Evolutionary conservation across 2,888 invertebrate species (phyloP).

Genomic region (Pseudeuparius sepicola): DNA sequence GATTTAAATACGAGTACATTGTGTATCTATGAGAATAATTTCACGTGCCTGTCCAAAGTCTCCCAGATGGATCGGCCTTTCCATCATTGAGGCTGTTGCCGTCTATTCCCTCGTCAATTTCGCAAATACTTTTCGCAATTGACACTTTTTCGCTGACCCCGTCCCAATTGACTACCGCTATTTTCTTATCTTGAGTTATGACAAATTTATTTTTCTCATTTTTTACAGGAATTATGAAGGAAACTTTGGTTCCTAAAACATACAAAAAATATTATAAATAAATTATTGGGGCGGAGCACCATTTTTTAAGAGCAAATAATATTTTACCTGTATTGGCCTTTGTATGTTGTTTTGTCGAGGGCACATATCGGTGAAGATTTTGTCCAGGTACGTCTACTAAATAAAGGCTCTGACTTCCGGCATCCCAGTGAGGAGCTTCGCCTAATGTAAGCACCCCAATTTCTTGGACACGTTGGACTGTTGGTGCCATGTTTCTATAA

Average conservation of each 20-base stretch:
- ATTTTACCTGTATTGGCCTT: slow-evolving; percentile 28
- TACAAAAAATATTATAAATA: no score
- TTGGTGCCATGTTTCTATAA: slow-evolving; percentile 26
- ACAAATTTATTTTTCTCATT: slow-evolving; percentile 51
- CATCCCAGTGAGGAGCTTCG: slow-evolving; percentile 66
- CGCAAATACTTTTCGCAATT: slow-evolving; percentile 42
- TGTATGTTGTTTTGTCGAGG: slow-evolving; percentile 27
- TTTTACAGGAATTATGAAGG: slow-evolving; percentile 55
- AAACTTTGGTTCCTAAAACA: no score
- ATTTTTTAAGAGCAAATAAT: no score
- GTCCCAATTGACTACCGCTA: slow-evolving; percentile 56
- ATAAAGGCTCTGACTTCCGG: slow-evolving; percentile 49
- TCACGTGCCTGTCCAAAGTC: slow-evolving; percentile 48
- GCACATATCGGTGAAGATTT: slow-evolving; percentile 28
- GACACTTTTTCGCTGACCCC: slow-evolving; percentile 45
- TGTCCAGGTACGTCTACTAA: slow-evolving; percentile 50
- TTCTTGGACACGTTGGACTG: slow-evolving; percentile 37
- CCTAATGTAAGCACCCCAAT: slow-evolving; percentile 47
- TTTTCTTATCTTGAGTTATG: slow-evolving; percentile 48
- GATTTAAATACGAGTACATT: no score
- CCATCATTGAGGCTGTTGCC: slow-evolving; percentile 73
- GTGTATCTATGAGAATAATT: no score
- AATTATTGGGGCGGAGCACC: no score
- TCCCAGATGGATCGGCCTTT: slow-evolving; percentile 64
- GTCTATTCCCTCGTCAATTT: slow-evolving; percentile 44